Percentiles rank a stretch among this genome's conserved stretches.
These are phyloP conservation scores for Epinotia bilunana DNA, from an alignment of 2,888 invertebrate genomes.

Conservation along the genomic window DNA sequence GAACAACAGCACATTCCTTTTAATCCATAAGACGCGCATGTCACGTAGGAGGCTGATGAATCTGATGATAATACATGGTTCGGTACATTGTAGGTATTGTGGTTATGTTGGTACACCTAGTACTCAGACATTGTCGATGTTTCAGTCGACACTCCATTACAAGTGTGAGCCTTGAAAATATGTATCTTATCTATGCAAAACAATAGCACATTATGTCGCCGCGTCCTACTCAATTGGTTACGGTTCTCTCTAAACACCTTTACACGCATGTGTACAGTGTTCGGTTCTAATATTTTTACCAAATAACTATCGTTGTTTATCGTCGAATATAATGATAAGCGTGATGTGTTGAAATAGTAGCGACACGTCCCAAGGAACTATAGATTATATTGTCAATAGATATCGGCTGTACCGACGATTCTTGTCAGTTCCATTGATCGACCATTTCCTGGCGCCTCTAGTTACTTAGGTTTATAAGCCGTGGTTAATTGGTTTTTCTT, in stretches of 20 bases:
- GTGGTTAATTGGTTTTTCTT: slow-evolving; percentile 22
- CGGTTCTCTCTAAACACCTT: slow-evolving; percentile 14
- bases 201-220: slow-evolving; percentile 36
- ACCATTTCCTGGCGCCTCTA: slow-evolving; percentile 31
- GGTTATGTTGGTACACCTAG: not conserved
- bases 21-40: not conserved
- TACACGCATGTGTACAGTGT: not conserved
- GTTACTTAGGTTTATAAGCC: slow-evolving; percentile 2
- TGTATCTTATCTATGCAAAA: slow-evolving; percentile 38
- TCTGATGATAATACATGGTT: not conserved
- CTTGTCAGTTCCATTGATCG: slow-evolving; percentile 30
- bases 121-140: not conserved
- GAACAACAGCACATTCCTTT: not conserved
- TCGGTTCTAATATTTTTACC: not conserved
- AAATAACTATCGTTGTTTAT: slow-evolving; percentile 53
- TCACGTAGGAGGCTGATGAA: not conserved
- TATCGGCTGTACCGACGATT: slow-evolving; percentile 19
- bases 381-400: slow-evolving; percentile 44
- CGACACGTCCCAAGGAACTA: slow-evolving; percentile 48
- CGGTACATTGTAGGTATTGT: not conserved
- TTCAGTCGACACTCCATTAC: slow-evolving; percentile 1
- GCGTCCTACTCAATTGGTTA: slow-evolving; percentile 32
- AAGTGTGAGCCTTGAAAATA: slow-evolving; percentile 30
- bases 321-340: slow-evolving; percentile 59
- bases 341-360: slow-evolving; percentile 63